Conservation (phyloP, 2,113 vertebrate genomes). For the Irena cyanogastra region DNA sequence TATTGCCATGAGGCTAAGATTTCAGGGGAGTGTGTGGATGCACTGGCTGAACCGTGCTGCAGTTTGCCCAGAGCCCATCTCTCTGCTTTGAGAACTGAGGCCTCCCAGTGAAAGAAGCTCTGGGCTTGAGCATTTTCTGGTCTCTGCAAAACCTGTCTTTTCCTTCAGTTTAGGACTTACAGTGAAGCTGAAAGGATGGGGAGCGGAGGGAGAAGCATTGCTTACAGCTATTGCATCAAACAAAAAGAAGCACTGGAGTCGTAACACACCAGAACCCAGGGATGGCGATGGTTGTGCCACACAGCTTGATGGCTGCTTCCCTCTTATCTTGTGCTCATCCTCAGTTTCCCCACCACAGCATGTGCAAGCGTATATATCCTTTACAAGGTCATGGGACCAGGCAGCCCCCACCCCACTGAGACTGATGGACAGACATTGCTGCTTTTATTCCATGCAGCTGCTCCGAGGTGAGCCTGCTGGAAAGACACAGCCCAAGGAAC, state of each 20-base stretch:
- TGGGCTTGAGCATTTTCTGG: neutral
- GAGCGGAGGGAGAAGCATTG: neutral
- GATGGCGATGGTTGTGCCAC: neutral
- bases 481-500: neutral
- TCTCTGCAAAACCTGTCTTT: neutral
- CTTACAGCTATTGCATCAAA: neutral
- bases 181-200: neutral
- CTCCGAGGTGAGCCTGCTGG: neutral
- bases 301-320: neutral
- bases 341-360: neutral
- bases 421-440: neutral
- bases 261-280: neutral
- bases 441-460: neutral
- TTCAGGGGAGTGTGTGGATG: too few species aligned
- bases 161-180: neutral
- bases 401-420: fast-evolving
- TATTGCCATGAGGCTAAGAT: fast-evolving
- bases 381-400: fast-evolving
- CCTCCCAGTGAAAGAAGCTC: neutral
- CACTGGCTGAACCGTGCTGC: too few species aligned
- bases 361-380: fast-evolving
- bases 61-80: neutral
- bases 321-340: neutral
- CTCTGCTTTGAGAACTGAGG: neutral
- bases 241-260: neutral